These are phyloP conservation scores for Fulica atra DNA, from an alignment of 2,113 vertebrate genomes.

Conservation along the genomic window DNA sequence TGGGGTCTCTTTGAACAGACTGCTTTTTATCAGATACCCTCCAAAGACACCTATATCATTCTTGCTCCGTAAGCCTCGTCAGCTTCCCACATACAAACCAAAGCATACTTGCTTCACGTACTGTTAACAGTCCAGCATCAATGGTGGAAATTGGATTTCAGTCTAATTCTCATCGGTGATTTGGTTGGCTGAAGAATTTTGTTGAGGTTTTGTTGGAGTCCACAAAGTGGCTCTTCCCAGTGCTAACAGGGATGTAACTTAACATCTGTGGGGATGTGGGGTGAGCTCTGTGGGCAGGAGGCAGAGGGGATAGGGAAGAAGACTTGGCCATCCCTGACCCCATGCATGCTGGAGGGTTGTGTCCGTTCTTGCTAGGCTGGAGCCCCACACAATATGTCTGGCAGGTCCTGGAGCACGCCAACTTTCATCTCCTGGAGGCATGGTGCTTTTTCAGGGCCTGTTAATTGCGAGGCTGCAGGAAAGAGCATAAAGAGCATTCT, in stretches of 20 bases:
- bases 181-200: neutral
- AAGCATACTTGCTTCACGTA: neutral
- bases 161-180: neutral
- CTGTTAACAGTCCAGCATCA: neutral
- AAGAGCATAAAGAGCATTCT: neutral
- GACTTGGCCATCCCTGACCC: neutral
- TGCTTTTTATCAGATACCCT: neutral
- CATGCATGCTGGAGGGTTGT: neutral
- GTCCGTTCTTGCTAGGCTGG: neutral
- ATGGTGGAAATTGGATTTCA: neutral
- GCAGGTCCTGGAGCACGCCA: neutral
- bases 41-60: neutral
- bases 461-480: neutral
- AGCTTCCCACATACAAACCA: neutral
- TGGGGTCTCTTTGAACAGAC: neutral
- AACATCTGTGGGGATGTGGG: accelerated
- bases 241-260: neutral
- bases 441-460: neutral
- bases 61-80: neutral
- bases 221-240: neutral
- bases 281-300: neutral
- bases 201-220: neutral
- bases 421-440: neutral
- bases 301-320: neutral
- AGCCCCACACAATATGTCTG: neutral